Conservation (phyloP, 2,888 invertebrate species). For the Ichneumoninae sp. region DNA sequence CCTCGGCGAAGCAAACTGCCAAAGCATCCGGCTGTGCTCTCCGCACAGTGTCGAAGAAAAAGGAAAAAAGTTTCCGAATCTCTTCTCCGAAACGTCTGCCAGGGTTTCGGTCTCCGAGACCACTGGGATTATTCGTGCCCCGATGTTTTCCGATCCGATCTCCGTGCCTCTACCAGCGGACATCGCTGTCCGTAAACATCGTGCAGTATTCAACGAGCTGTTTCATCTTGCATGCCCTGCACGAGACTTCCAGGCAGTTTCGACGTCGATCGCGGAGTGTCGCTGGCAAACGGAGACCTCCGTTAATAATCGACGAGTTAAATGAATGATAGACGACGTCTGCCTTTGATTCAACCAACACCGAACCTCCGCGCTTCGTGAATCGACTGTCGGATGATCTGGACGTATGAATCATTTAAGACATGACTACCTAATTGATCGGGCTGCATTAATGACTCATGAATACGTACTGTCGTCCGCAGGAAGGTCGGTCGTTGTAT, state of each 20-base stretch:
- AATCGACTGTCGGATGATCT: constrained; percentile 33
- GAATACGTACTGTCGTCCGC: constrained; percentile 35
- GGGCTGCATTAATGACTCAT: constrained; percentile 55
- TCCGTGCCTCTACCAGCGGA: neutral
- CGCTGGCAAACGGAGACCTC: neutral
- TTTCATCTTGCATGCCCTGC: neutral
- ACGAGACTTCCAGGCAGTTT: neutral
- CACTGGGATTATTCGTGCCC: constrained; percentile 35
- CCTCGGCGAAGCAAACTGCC: constrained; percentile 10
- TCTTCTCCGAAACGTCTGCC: neutral
- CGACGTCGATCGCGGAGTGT: neutral
- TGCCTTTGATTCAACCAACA: constrained; percentile 22
- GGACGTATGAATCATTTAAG: constrained; percentile 50
- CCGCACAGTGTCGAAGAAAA: neutral
- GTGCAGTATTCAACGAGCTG: constrained; percentile 14
- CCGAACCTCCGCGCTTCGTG: neutral
- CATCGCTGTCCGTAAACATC: neutral
- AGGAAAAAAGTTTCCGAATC: neutral
- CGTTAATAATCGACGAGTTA: constrained; percentile 37
- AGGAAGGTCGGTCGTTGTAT: constrained; percentile 2
- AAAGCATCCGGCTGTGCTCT: neutral
- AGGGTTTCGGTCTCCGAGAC: constrained; percentile 4
- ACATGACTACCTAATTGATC: constrained; percentile 55
- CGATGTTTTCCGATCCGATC: neutral
- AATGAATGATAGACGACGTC: constrained; percentile 36